phyloP scores from a whole-genome alignment of 2,797 vertebrate genomes.

The Phoxinus dragarum region DNA sequence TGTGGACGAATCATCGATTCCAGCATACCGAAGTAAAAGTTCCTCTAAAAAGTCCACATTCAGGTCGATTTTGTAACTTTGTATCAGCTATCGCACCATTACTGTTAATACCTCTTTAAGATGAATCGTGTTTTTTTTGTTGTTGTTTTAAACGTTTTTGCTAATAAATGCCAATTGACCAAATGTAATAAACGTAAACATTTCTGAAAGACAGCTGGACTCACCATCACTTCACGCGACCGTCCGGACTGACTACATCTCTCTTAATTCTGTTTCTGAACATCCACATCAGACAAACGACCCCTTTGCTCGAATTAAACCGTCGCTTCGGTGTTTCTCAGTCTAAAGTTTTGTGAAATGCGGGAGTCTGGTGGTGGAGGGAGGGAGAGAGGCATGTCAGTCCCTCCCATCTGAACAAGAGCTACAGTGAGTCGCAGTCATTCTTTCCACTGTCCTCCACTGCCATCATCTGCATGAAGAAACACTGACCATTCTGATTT shows the following conservation, averaged over 20 bases:
- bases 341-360: neutral
- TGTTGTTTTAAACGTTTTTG: too few relatives aligned
- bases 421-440: neutral
- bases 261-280: slow-evolving; percentile 66
- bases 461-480: neutral
- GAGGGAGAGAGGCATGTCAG: slow-evolving; percentile 66
- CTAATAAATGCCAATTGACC: too few relatives aligned
- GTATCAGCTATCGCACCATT: neutral
- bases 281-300: slow-evolving; percentile 47
- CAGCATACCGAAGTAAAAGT: neutral
- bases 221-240: slow-evolving; percentile 78
- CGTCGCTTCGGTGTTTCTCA: neutral
- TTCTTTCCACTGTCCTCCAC: slow-evolving; percentile 6
- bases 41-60: neutral
- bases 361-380: slow-evolving; percentile 34
- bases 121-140: neutral
- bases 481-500: neutral
- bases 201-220: slow-evolving; percentile 42
- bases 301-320: too few relatives aligned
- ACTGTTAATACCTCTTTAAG: neutral
- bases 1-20: neutral
- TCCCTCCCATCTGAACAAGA: slow-evolving; percentile 10
- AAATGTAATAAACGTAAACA: neutral
- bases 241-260: slow-evolving; percentile 71
- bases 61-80: neutral